Conservation (phyloP, 2,113 vertebrate species). For the Micronycteris hirsuta region DNA sequence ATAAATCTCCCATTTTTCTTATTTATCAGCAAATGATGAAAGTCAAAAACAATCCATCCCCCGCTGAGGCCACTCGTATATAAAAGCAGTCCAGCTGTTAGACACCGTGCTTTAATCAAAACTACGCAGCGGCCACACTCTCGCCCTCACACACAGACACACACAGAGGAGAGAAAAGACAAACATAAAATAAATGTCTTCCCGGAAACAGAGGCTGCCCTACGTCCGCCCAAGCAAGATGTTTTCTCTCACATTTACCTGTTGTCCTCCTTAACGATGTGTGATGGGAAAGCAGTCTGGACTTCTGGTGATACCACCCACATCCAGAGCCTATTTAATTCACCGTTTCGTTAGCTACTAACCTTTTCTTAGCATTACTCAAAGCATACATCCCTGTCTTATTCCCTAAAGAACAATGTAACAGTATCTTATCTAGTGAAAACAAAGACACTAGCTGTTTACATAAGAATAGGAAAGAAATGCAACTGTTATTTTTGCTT, state of each 20-base stretch:
- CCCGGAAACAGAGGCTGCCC: background rate
- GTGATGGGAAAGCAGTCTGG: background rate
- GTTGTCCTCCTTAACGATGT: background rate
- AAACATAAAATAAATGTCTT: conserved; percentile 45
- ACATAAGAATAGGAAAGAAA: background rate
- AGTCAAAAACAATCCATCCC: conserved; percentile 61
- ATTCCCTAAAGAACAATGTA: background rate
- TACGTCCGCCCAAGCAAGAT: background rate
- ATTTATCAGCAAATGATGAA: conserved; percentile 67
- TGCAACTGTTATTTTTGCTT: background rate
- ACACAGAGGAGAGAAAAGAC: background rate
- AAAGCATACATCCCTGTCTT: background rate
- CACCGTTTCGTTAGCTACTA: background rate
- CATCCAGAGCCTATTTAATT: background rate
- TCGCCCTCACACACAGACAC: background rate
- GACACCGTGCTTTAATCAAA: conserved; percentile 54
- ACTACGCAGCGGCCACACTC: background rate
- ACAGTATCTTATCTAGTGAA: background rate
- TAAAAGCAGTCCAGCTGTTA: conserved; percentile 49
- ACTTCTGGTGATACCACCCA: background rate
- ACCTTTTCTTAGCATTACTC: background rate
- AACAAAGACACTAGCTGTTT: background rate
- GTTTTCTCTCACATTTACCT: background rate
- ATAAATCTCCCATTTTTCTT: conserved; percentile 58
- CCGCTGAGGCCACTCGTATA: conserved; percentile 49